phyloP scores from a whole-genome alignment of 1,140 invertebrate species.

The Nasonia vitripennis region DNA sequence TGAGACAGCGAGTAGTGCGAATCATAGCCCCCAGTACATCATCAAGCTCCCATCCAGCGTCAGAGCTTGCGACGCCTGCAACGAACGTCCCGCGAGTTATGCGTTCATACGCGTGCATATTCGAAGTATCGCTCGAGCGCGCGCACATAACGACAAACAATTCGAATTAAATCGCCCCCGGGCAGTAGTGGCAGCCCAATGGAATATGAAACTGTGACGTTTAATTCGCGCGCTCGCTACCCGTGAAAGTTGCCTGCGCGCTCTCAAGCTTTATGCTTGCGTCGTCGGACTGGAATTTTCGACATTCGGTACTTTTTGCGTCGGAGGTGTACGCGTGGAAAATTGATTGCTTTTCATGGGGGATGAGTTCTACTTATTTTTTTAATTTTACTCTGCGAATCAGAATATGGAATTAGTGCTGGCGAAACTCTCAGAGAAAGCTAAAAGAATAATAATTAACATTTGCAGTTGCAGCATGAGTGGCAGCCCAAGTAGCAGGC shows the following conservation, averaged over 20 bases:
- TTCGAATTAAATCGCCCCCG: conserved; percentile 1
- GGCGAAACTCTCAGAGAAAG: too few relatives aligned
- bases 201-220: neutral
- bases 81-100: neutral
- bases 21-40: neutral
- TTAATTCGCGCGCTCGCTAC: neutral
- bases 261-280: neutral
- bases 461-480: too few relatives aligned
- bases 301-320: too few relatives aligned
- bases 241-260: too few relatives aligned
- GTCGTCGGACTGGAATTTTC: too few relatives aligned
- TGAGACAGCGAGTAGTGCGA: neutral
- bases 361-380: too few relatives aligned
- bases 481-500: too few relatives aligned
- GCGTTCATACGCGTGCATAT: neutral
- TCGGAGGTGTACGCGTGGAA: too few relatives aligned
- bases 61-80: neutral
- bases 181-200: neutral
- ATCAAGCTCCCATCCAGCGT: neutral
- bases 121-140: neutral
- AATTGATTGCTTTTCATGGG: too few relatives aligned
- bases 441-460: too few relatives aligned
- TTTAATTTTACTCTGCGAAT: too few relatives aligned
- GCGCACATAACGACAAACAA: neutral
- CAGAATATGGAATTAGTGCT: too few relatives aligned